A percentile compares a stretch with the other conserved stretches of the same genome.
phyloP scores from a whole-genome alignment of 2,113 vertebrate genomes.

The Panthera uncia region DNA sequence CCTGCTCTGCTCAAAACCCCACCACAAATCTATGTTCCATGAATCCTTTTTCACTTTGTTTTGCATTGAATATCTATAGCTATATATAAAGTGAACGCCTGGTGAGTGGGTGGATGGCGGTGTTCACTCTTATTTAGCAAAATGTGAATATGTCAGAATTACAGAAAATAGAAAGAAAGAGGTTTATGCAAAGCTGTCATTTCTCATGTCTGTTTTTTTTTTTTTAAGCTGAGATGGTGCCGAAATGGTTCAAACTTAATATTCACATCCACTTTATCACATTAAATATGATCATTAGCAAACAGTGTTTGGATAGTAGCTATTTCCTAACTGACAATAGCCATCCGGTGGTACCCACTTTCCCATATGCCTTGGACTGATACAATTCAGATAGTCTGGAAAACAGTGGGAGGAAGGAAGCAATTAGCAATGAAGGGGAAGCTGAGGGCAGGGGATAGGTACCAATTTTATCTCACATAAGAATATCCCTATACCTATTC shows the following conservation, averaged over 20 bases:
- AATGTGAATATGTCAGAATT: conserved; percentile 80
- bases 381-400: conserved; percentile 46
- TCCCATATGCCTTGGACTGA: conserved; percentile 44
- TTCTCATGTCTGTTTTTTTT: conserved; percentile 36
- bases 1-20: conserved; percentile 10
- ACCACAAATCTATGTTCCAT: conserved; percentile 37
- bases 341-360: conserved; percentile 62
- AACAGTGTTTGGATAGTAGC: conserved; percentile 67
- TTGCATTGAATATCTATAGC: conserved; percentile 69
- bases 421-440: conserved; percentile 59
- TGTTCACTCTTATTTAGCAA: conserved; percentile 75
- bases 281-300: conserved; percentile 78
- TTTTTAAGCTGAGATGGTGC: conserved; percentile 58
- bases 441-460: conserved; percentile 43
- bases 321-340: conserved; percentile 73
- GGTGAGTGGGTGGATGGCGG: conserved; percentile 69
- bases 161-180: conserved; percentile 76
- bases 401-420: conserved; percentile 72
- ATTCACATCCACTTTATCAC: conserved; percentile 75
- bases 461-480: conserved; percentile 62
- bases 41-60: conserved; percentile 60
- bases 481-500: conserved; percentile 58
- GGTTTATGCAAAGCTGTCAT: conserved; percentile 76
- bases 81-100: conserved; percentile 79
- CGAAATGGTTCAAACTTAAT: conserved; percentile 69